A percentile compares a stretch with the other conserved stretches of the same genome.
Evolutionary conservation across 2,888 invertebrate genomes (phyloP).

Genomic region (Acrobasis suavella): DNA sequence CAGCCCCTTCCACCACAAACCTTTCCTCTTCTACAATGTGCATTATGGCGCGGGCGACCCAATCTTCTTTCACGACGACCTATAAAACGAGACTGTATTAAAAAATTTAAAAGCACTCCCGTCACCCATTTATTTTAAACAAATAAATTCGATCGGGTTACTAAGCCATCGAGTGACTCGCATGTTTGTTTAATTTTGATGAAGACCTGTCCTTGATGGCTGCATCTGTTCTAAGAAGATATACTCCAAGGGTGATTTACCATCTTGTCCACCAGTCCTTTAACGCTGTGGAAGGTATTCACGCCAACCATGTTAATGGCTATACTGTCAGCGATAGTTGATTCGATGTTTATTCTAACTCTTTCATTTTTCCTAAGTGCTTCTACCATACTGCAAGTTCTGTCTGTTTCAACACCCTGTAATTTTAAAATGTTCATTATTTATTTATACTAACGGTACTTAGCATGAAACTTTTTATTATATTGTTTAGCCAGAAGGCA

Average conservation of each 20-base stretch:
- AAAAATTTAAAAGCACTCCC: conserved; percentile 3
- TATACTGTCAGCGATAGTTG: conserved; percentile 92
- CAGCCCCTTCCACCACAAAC: conserved; percentile 94
- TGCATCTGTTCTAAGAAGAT: too few relatives aligned
- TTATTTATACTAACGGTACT: too few relatives aligned
- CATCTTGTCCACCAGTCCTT: conserved; percentile 72
- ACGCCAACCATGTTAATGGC: conserved; percentile 65
- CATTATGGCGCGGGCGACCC: conserved; percentile 91
- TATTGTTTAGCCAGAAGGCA: too few relatives aligned
- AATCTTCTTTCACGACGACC: conserved; percentile 92
- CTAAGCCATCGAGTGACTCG: too few relatives aligned
- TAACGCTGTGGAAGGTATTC: conserved; percentile 65
- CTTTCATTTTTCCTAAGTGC: conserved; percentile 86
- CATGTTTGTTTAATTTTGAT: too few relatives aligned
- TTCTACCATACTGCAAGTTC: conserved; percentile 67
- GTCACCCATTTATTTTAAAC: too few relatives aligned
- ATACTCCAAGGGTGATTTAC: conserved; percentile 38
- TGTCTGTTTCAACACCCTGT: conserved; percentile 70
- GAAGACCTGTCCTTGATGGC: too few relatives aligned
- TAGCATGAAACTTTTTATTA: too few relatives aligned
- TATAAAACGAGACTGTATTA: conserved; percentile 38
- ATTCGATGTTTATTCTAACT: conserved; percentile 83
- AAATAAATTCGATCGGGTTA: too few relatives aligned
- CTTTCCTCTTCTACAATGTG: conserved; percentile 91
- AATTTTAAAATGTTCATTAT: conserved; percentile 23